phyloP scores from a whole-genome alignment of 2,797 vertebrate species.

The Karalla daura region DNA sequence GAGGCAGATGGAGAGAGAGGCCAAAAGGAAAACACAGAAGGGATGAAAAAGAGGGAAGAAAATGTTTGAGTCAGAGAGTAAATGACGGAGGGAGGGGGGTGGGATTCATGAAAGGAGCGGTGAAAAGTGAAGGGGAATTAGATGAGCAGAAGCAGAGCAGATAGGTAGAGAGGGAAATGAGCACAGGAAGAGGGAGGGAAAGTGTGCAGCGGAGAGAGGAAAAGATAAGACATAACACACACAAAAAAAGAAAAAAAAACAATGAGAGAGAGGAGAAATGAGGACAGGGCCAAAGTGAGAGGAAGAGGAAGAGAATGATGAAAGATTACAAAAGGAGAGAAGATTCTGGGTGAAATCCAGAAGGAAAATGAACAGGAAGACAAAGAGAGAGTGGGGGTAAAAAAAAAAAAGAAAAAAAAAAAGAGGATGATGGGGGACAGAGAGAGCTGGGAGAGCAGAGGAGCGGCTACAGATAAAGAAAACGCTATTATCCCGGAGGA shows the following conservation, averaged over 20 bases:
- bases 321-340: slow-evolving; percentile 53
- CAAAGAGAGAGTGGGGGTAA: too few relatives aligned
- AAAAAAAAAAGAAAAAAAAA: neutral
- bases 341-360: slow-evolving; percentile 33
- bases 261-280: slow-evolving; percentile 32
- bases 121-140: slow-evolving; percentile 44
- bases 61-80: slow-evolving; percentile 43
- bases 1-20: slow-evolving; percentile 11
- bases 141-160: slow-evolving; percentile 19
- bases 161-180: slow-evolving; percentile 34
- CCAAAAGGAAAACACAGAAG: slow-evolving; percentile 27
- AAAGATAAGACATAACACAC: slow-evolving; percentile 36
- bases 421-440: slow-evolving; percentile 15
- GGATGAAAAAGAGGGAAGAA: slow-evolving; percentile 20
- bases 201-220: slow-evolving; percentile 25
- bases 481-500: slow-evolving; percentile 71
- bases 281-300: slow-evolving; percentile 41
- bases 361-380: slow-evolving; percentile 45
- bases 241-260: neutral
- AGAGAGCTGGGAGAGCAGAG: slow-evolving; percentile 43
- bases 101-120: slow-evolving; percentile 34
- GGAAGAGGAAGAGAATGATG: slow-evolving; percentile 37
- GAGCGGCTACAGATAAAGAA: slow-evolving; percentile 65
- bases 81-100: slow-evolving; percentile 44
- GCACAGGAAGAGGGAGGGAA: slow-evolving; percentile 28